A percentile compares a stretch with the other conserved stretches of the same genome.
Conservation (phyloP, 1,140 invertebrate species). For the Euura lappo region DNA sequence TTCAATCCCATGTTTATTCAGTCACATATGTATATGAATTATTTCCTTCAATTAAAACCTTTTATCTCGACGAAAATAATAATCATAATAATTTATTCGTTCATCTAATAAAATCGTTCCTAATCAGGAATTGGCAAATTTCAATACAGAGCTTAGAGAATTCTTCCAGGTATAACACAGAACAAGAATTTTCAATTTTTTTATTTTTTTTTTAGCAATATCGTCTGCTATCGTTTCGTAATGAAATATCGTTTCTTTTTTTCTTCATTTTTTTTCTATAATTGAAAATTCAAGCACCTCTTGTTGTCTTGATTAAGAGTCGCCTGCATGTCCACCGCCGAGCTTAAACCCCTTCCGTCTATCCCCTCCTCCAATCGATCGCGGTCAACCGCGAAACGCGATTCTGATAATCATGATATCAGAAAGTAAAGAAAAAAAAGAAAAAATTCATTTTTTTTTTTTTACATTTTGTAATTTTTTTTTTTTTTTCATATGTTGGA, state of each 20-base stretch:
- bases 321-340: constrained; percentile 13
- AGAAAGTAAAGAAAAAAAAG: background rate
- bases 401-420: no score
- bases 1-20: no score
- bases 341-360: no score
- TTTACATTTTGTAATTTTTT: background rate
- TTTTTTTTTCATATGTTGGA: background rate
- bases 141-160: background rate
- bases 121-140: background rate
- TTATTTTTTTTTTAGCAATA: background rate
- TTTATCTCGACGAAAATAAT: no score
- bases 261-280: constrained; percentile 36
- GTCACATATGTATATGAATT: no score
- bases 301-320: constrained; percentile 53
- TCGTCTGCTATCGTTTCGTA: background rate
- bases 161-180: no score
- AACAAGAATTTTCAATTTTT: background rate
- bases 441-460: background rate
- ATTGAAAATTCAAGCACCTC: constrained; percentile 53
- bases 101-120: no score
- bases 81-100: no score
- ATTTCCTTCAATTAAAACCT: no score
- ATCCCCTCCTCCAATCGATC: no score
- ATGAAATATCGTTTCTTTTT: background rate
- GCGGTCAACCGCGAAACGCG: background rate